Conservation (phyloP, 2,797 vertebrate genomes). For the Sebastes vulpes region DNA sequence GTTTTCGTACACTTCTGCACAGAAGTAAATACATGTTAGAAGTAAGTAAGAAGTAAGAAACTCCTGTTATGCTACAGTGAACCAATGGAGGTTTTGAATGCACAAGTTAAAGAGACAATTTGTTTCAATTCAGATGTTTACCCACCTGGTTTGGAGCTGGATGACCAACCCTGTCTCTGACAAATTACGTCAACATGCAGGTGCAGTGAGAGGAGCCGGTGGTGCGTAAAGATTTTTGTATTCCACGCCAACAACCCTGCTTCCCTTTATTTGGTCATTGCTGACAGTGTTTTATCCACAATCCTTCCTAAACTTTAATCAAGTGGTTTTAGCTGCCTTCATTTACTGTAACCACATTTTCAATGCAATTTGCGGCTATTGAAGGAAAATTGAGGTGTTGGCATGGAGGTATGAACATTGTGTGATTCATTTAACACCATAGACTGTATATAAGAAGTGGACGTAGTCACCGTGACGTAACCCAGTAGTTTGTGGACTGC, state of each 20-base stretch:
- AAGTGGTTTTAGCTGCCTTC: not conserved
- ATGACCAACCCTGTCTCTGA: not conserved
- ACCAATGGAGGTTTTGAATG: not conserved
- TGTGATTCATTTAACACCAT: not conserved
- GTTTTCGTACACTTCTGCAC: not conserved
- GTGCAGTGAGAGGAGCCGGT: not conserved
- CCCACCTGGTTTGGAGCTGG: not conserved
- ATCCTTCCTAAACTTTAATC: not conserved
- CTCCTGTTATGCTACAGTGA: not conserved
- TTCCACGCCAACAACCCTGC: not conserved
- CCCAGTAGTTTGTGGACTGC: too few relatives aligned
- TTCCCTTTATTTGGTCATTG: not conserved
- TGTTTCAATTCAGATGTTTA: not conserved
- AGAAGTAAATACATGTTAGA: not conserved
- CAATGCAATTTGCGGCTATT: not conserved
- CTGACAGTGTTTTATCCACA: not conserved
- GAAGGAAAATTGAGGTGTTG: not conserved
- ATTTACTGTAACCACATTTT: not conserved
- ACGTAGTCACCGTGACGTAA: too few relatives aligned
- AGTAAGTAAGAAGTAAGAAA: not conserved
- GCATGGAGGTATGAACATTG: not conserved
- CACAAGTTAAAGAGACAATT: not conserved
- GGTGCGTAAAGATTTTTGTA: not conserved
- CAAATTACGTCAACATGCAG: not conserved
- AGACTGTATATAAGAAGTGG: too few relatives aligned